phyloP scores from a whole-genome alignment of 2,888 invertebrate genomes.

The Apotomis capreana region DNA sequence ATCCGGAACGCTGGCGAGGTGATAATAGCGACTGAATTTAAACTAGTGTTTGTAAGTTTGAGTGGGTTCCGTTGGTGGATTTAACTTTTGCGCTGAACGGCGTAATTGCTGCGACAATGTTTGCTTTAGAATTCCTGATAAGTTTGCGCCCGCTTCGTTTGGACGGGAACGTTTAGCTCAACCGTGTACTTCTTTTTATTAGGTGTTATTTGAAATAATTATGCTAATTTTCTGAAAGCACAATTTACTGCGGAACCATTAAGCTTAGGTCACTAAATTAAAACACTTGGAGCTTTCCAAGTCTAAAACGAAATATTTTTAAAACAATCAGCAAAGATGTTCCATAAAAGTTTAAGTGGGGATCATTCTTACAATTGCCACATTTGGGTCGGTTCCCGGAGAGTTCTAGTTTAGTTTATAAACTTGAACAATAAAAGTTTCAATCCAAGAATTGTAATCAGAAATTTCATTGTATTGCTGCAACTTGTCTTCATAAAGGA shows the following conservation, averaged over 20 bases:
- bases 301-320: slow-evolving; percentile 23
- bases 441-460: not conserved
- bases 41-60: slow-evolving; percentile 64
- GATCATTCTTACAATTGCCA: slow-evolving; percentile 13
- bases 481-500: slow-evolving; percentile 11
- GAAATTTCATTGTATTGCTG: slow-evolving; percentile 5
- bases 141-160: slow-evolving; percentile 6
- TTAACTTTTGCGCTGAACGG: slow-evolving; percentile 24
- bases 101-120: slow-evolving; percentile 22
- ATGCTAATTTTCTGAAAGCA: slow-evolving; percentile 13
- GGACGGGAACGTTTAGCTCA: not conserved
- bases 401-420: slow-evolving; percentile 18
- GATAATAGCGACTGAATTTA: slow-evolving; percentile 81
- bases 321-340: slow-evolving; percentile 6
- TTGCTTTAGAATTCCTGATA: slow-evolving; percentile 20
- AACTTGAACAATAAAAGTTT: slow-evolving; percentile 22
- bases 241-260: slow-evolving; percentile 10
- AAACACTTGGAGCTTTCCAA: slow-evolving; percentile 20
- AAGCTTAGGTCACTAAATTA: slow-evolving; percentile 17
- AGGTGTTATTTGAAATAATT: slow-evolving; percentile 29
- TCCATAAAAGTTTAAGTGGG: slow-evolving; percentile 17
- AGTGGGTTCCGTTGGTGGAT: slow-evolving; percentile 33
- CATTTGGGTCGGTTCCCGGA: slow-evolving; percentile 12
- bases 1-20: slow-evolving; percentile 76
- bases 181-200: slow-evolving; percentile 1